Evolutionary conservation across 2,113 vertebrate species (phyloP).

Genomic region (Procapra przewalskii): DNA sequence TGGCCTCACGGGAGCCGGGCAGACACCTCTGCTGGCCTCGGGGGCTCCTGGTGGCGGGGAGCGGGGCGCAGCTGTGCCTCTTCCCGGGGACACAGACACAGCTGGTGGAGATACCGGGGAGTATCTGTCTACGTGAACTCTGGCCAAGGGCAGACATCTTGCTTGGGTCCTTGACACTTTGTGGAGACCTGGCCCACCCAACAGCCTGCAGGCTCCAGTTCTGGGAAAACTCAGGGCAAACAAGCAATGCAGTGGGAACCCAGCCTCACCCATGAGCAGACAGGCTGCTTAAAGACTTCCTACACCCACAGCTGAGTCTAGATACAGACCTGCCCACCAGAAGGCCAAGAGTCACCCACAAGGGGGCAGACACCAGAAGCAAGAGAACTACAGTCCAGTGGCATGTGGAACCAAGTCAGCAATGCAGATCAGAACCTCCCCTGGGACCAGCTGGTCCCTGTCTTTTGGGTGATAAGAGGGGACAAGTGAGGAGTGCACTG

Average conservation of each 20-base stretch:
- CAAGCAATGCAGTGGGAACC: not conserved
- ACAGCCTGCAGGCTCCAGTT: not conserved
- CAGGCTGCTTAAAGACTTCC: not conserved
- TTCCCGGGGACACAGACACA: accelerated
- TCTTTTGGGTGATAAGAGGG: not conserved
- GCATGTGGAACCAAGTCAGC: not conserved
- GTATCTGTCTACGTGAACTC: not conserved
- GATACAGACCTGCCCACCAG: not conserved
- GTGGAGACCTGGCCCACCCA: not conserved
- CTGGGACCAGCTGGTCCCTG: not conserved
- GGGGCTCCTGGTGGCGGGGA: not conserved
- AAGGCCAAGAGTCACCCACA: not conserved
- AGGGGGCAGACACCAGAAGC: not conserved
- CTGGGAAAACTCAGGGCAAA: not conserved
- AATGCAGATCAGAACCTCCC: not conserved
- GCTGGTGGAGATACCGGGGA: not conserved
- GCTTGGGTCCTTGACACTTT: not conserved
- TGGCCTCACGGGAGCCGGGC: not conserved
- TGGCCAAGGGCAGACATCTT: not conserved
- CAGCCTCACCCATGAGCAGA: not conserved
- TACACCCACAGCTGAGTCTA: not conserved
- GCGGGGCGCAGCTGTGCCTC: not conserved
- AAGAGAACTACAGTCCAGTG: not conserved
- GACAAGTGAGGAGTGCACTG: not conserved
- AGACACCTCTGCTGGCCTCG: not conserved